These are phyloP conservation scores for Turnix velox DNA, from an alignment of 2,113 vertebrate species.

Conservation along the genomic window DNA sequence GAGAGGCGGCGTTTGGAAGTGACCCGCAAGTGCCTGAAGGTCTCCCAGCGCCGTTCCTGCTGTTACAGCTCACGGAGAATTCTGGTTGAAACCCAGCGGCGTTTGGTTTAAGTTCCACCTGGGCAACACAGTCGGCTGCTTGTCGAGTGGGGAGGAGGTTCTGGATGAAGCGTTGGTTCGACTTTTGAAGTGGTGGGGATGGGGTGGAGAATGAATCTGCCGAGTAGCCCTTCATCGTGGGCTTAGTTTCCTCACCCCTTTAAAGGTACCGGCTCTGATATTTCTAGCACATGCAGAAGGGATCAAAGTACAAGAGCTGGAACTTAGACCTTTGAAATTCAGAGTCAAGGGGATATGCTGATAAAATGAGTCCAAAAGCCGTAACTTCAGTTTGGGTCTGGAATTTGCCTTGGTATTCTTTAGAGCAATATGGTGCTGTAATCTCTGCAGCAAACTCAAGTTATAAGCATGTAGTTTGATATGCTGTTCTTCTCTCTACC, in stretches of 20 bases:
- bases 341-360: not conserved
- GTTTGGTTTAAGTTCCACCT: not conserved
- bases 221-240: fast-evolving
- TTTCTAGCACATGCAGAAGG: not conserved
- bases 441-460: fast-evolving
- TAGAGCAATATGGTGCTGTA: not conserved
- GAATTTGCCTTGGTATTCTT: not conserved
- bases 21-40: fast-evolving
- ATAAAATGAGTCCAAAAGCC: not conserved
- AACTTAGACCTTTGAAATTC: not conserved
- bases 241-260: not conserved
- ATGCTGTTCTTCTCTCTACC: fast-evolving
- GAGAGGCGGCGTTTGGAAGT: fast-evolving
- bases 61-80: fast-evolving
- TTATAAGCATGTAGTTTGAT: not conserved
- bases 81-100: fast-evolving
- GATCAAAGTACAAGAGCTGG: not conserved
- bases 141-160: not conserved
- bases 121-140: fast-evolving
- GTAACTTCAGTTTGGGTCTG: not conserved
- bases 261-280: not conserved
- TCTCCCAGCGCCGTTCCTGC: fast-evolving
- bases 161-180: too few species aligned
- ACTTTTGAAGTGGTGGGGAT: too few species aligned
- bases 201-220: not conserved